Percentiles rank a stretch among this genome's conserved stretches.
Conservation (phyloP, 2,888 invertebrate genomes). For the Dicranocentrus wangi region DNA sequence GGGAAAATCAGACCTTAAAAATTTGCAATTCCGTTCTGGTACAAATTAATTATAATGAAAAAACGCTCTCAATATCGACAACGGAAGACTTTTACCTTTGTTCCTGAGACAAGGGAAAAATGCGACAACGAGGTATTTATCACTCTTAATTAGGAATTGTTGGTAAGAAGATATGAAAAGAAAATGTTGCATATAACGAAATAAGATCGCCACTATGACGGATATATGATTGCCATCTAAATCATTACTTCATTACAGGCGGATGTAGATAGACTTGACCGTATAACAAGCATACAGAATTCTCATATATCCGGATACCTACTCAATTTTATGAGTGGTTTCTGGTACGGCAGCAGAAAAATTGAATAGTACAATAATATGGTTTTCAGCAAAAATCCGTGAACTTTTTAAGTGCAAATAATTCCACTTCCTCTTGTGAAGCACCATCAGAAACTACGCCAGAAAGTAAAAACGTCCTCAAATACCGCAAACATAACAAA, state of each 20-base stretch:
- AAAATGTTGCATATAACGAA: constrained; percentile 6
- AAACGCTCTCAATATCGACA: background rate
- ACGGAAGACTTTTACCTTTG: constrained; percentile 27
- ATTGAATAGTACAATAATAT: too few relatives aligned
- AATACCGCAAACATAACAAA: too few relatives aligned
- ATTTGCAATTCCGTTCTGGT: background rate
- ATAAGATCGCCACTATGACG: constrained; percentile 25
- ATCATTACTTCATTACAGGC: constrained; percentile 32
- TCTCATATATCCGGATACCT: too few relatives aligned
- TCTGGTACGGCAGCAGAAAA: too few relatives aligned
- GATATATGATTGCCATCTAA: constrained; percentile 52
- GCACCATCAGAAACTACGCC: too few relatives aligned
- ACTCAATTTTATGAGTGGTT: too few relatives aligned
- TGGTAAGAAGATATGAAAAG: constrained; percentile 34
- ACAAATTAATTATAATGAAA: background rate
- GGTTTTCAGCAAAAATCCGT: too few relatives aligned
- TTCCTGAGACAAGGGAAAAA: constrained; percentile 11
- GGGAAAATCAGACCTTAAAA: background rate
- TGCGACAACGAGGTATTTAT: constrained; percentile 38
- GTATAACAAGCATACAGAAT: too few relatives aligned
- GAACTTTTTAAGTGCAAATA: too few relatives aligned
- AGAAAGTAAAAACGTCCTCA: too few relatives aligned
- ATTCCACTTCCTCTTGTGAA: too few relatives aligned
- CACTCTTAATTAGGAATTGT: constrained; percentile 43
- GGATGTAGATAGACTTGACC: background rate